phyloP scores from a whole-genome alignment of 1,140 invertebrate species.

The Cydia strobilella region DNA sequence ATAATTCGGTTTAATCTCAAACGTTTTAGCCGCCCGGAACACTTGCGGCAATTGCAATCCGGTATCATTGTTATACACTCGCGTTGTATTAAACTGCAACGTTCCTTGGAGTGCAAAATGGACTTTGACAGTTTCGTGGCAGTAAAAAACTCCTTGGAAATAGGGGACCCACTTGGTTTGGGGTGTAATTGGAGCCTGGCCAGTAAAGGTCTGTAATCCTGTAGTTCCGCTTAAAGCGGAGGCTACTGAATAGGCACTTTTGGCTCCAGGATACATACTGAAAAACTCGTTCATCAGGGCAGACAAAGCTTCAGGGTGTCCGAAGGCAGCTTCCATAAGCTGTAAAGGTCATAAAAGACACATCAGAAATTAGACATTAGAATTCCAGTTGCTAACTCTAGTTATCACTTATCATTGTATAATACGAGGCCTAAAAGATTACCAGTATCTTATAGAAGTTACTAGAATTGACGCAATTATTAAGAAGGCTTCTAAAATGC shows the following conservation, averaged over 20 bases:
- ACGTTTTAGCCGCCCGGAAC: slow-evolving; percentile 61
- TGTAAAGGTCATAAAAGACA: slow-evolving; percentile 37
- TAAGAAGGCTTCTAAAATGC: too few relatives aligned
- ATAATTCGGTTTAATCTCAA: slow-evolving; percentile 58
- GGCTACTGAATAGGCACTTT: slow-evolving; percentile 59
- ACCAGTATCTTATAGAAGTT: too few relatives aligned
- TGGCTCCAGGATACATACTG: slow-evolving; percentile 57
- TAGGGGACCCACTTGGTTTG: slow-evolving; percentile 68
- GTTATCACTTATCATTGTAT: too few relatives aligned
- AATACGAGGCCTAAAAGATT: too few relatives aligned
- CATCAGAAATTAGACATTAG: too few relatives aligned
- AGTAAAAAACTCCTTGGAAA: slow-evolving; percentile 66
- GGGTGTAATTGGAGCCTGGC: slow-evolving; percentile 44
- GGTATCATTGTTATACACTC: slow-evolving; percentile 65
- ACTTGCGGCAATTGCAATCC: slow-evolving; percentile 53
- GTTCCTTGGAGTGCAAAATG: slow-evolving; percentile 64
- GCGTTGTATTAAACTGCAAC: slow-evolving; percentile 45
- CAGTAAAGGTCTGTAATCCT: slow-evolving; percentile 53
- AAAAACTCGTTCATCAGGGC: slow-evolving; percentile 72
- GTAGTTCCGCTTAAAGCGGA: slow-evolving; percentile 59
- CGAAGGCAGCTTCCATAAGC: slow-evolving; percentile 65
- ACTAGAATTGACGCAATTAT: too few relatives aligned
- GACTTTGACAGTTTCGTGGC: slow-evolving; percentile 60
- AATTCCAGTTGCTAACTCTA: too few relatives aligned
- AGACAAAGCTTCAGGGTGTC: slow-evolving; percentile 57